Conservation (phyloP, 2,113 vertebrate genomes). For the Upupa epops region DNA sequence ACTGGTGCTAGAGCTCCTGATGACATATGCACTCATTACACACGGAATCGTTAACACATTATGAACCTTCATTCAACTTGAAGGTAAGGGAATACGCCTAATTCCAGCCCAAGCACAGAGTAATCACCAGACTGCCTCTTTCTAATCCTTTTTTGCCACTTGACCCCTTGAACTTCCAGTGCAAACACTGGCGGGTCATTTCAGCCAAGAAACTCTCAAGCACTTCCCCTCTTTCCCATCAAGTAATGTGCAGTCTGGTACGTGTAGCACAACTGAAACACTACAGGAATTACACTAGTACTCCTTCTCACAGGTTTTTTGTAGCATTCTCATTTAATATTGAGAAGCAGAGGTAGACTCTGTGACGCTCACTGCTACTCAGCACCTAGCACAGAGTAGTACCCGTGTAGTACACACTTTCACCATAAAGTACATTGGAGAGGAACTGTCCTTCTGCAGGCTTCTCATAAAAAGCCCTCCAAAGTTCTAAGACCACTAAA, state of each 20-base stretch:
- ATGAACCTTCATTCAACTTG: background rate
- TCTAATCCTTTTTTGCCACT: background rate
- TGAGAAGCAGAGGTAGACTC: background rate
- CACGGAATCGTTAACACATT: background rate
- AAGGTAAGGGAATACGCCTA: background rate
- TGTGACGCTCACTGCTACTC: background rate
- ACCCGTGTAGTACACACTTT: background rate
- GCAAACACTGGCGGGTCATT: background rate
- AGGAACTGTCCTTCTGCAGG: background rate
- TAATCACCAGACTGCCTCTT: background rate
- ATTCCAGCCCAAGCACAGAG: background rate
- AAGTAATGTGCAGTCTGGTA: background rate
- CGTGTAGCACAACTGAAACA: background rate
- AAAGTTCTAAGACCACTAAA: background rate
- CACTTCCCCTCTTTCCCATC: background rate
- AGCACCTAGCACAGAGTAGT: background rate
- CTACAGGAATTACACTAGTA: background rate
- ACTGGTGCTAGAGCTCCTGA: background rate
- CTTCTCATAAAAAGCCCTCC: background rate
- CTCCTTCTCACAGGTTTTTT: background rate
- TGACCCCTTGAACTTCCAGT: background rate
- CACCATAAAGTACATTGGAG: background rate
- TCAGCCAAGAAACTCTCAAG: background rate
- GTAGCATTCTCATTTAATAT: background rate
- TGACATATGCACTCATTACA: background rate